Evolutionary conservation across 2,113 vertebrate genomes (phyloP).

Genomic region (Rhinolophus sinicus): DNA sequence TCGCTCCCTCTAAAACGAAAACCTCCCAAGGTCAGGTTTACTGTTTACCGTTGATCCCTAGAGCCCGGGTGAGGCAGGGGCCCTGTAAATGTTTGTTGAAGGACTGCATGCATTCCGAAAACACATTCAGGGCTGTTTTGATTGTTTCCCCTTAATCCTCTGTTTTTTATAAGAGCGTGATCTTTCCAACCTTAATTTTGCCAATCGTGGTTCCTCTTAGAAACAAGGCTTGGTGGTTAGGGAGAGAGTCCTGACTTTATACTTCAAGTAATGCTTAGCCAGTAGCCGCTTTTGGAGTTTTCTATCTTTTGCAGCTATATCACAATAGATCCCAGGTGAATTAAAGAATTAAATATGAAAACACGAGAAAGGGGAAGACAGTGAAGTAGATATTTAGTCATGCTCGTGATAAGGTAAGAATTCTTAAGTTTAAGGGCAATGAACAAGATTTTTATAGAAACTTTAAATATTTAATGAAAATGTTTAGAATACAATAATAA

Average conservation of each 20-base stretch:
- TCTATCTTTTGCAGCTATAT: not conserved
- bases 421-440: not conserved
- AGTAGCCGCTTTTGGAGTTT: not conserved
- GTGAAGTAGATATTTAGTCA: not conserved
- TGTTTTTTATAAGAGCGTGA: not conserved
- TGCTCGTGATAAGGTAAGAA: not conserved
- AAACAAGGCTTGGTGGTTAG: not conserved
- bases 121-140: not conserved
- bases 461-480: not conserved
- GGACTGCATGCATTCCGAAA: not conserved
- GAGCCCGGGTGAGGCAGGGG: not conserved
- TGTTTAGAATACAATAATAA: not conserved
- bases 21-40: not conserved
- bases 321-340: not conserved
- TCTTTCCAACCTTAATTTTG: not conserved
- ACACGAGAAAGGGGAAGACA: not conserved
- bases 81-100: not conserved
- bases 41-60: not conserved
- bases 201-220: not conserved
- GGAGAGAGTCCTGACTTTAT: not conserved
- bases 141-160: not conserved
- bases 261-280: not conserved
- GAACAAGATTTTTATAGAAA: not conserved
- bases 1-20: not conserved
- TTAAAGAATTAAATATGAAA: not conserved